Base-by-base conservation (phyloP, 2,888 invertebrate genomes). In the Aleiodes alternator region DNA sequence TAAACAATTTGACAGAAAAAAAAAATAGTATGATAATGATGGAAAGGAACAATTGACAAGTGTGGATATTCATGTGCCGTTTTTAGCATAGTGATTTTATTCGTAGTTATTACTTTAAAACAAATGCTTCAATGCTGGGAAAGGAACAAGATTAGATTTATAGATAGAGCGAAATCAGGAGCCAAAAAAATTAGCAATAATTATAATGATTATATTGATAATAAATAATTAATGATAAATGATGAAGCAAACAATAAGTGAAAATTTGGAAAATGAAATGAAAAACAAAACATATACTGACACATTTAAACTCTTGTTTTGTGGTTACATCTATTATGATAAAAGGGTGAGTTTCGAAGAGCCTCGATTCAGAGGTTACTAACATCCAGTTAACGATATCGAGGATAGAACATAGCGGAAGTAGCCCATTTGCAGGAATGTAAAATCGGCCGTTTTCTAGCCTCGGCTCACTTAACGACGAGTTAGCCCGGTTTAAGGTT, bases 21-120 rank as follows among this genome's bases (percentile, higher is more conserved):
- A 55, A 64, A 50, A 12, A 73, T 59, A 76, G 23, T 38, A 31
- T 43, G 29, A n/a, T 14, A 55, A 38, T 34, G 16, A 51, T 61
- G 61, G 57, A 50, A 64, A 59, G 56, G 34, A 55, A 16, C 8
- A 31, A 64, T 51, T 48, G 14, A 72, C 69, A 57, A 57, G 51
- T 3, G 59, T 43, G 23, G 57, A 53, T 69, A 66, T 55, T 59
- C 76, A 73, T 23, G 55, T 69, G 66, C 73, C 68, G 68, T 73
- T 73, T 48, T 5, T 55, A 53, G 56, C 56, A 29, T 14, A 56
- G 55, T 68, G 50, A 29, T 31, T 55, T 68, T 56, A 12, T 43
- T 38, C 16, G 43, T 68, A 43, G 56, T 53, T 16, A 16, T 6
- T 14, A 57, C 23, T 29, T 56, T 70, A 11, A 43, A 43, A 43